These are phyloP conservation scores for Rhagologus leucostigma DNA, from an alignment of 2,113 vertebrate genomes.

Conservation along the genomic window DNA sequence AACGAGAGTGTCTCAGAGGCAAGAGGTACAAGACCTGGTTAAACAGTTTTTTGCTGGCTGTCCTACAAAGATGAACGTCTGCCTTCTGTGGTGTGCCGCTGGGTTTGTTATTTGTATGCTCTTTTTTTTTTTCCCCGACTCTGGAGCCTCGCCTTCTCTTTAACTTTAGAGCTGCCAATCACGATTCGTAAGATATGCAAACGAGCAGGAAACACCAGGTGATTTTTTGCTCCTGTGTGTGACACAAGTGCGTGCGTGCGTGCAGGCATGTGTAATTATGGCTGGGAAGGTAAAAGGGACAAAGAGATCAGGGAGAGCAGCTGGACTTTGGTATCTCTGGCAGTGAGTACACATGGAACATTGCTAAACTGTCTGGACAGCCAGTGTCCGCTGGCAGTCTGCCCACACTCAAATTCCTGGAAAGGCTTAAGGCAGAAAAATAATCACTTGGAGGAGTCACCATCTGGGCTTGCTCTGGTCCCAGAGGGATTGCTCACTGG, in stretches of 20 bases:
- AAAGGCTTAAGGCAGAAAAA: conserved; percentile 75
- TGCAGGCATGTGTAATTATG: background rate
- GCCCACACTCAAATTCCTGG: conserved; percentile 74
- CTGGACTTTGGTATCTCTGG: conserved; percentile 44
- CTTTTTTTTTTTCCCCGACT: background rate
- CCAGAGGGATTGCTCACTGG: conserved; percentile 36
- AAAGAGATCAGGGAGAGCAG: conserved; percentile 33
- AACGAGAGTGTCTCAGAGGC: background rate
- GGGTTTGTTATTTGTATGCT: background rate
- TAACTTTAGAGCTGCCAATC: background rate
- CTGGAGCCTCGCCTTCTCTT: background rate
- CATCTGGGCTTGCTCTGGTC: conserved; percentile 63
- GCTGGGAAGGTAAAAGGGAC: background rate
- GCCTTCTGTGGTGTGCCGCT: background rate
- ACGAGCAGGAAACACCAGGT: background rate
- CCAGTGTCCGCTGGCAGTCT: conserved; percentile 64
- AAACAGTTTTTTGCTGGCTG: background rate
- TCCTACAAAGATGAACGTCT: background rate
- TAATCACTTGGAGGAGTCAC: conserved; percentile 64
- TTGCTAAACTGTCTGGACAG: conserved; percentile 29
- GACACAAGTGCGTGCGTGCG: background rate
- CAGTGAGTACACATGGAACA: conserved; percentile 3
- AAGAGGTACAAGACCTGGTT: background rate
- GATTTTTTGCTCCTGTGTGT: background rate
- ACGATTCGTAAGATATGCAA: fast-evolving